phyloP scores from a whole-genome alignment of 1,140 invertebrate genomes.

The Drosophila arizonae region DNA sequence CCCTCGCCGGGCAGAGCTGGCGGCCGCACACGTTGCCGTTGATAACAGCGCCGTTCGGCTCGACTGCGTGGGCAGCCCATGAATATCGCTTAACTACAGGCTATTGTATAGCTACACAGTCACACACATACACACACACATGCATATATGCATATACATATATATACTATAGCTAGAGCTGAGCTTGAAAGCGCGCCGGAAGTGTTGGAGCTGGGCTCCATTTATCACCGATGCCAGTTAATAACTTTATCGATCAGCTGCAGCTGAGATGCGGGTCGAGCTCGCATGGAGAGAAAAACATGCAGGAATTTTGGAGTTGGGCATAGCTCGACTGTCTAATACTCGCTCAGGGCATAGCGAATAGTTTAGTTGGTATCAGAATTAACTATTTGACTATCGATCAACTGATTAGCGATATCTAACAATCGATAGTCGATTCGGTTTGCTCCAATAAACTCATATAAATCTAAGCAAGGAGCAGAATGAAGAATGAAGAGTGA shows the following conservation, averaged over 20 bases:
- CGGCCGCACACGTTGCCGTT: conserved; percentile 63
- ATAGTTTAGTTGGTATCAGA: no score
- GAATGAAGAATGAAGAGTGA: no score
- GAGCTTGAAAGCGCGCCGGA: conserved; percentile 43
- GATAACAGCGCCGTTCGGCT: conserved; percentile 51
- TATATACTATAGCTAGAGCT: neutral
- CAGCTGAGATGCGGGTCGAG: conserved; percentile 40
- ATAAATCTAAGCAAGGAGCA: no score
- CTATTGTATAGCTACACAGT: no score
- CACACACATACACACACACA: no score
- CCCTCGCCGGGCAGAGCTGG: conserved; percentile 1
- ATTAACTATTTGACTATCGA: no score
- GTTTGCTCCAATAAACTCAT: no score
- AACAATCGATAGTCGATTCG: no score
- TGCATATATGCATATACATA: no score
- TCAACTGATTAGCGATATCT: no score
- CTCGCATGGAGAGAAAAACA: neutral
- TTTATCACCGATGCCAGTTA: conserved; percentile 57
- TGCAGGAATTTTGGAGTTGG: neutral
- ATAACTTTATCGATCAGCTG: conserved; percentile 58
- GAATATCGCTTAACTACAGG: neutral
- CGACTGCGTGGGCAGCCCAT: conserved; percentile 48
- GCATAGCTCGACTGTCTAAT: no score
- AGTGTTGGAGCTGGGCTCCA: conserved; percentile 46
- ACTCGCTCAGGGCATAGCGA: no score